Conservation (phyloP, 2,888 invertebrate genomes). For the Caenorhabditis sp. region DNA sequence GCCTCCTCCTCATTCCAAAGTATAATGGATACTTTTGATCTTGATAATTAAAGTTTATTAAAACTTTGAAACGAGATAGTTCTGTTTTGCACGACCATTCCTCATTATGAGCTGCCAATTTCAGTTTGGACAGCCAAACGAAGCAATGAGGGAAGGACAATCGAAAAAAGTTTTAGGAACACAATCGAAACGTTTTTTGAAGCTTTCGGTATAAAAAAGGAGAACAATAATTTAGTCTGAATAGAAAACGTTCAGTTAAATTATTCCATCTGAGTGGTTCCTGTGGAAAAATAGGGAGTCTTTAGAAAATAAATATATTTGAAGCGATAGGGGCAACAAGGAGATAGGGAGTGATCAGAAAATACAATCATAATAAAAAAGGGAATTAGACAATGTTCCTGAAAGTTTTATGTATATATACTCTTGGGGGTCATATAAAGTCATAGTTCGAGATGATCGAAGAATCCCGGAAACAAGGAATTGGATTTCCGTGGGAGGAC, state of each 20-base stretch:
- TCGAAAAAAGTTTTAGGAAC: too few relatives aligned
- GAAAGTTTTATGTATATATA: too few relatives aligned
- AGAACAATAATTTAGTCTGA: neutral
- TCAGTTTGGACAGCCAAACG: neutral
- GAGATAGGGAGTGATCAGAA: too few relatives aligned
- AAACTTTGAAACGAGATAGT: neutral
- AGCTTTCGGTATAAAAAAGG: neutral
- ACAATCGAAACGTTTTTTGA: neutral
- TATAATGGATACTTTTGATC: neutral
- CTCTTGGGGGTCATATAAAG: neutral
- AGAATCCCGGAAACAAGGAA: conserved; percentile 15
- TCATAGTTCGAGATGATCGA: conserved; percentile 1
- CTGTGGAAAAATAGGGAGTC: conserved; percentile 1
- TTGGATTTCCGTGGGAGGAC: conserved; percentile 30
- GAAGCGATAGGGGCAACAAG: conserved; percentile 3
- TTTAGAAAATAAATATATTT: conserved; percentile 6
- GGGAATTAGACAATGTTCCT: neutral
- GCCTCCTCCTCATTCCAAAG: neutral
- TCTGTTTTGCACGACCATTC: too few relatives aligned
- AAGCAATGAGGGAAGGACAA: neutral
- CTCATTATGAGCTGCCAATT: neutral
- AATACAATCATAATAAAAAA: too few relatives aligned
- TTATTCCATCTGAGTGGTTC: conserved; percentile 34
- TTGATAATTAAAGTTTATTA: neutral
- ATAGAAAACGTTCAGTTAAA: conserved; percentile 35